Evolutionary conservation across 2,888 invertebrate genomes (phyloP).

Genomic region (Callinectes sapidus): DNA sequence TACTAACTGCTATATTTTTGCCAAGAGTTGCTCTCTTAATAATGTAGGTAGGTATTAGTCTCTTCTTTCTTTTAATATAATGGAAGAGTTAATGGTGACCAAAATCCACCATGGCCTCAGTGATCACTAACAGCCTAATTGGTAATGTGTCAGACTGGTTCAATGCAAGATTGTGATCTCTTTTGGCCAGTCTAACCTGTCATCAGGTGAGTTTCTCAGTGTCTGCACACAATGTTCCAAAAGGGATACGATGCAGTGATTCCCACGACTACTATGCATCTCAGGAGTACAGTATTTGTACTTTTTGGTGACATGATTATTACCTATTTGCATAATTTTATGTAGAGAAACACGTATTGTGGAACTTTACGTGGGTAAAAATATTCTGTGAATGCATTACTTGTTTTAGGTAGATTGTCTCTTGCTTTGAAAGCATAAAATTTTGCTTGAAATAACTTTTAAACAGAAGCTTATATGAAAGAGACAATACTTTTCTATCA

Average conservation of each 20-base stretch:
- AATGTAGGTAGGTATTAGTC: conserved; percentile 40
- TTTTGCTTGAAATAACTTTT: neutral
- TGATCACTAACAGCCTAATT: too few relatives aligned
- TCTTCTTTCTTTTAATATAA: neutral
- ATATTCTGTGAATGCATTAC: neutral
- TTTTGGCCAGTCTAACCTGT: too few relatives aligned
- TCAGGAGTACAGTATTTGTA: neutral
- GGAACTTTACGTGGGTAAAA: neutral
- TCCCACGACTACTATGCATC: neutral
- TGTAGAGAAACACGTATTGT: neutral
- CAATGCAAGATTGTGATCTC: too few relatives aligned
- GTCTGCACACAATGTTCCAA: neutral
- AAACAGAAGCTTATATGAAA: neutral
- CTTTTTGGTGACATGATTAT: neutral
- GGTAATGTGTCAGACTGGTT: too few relatives aligned
- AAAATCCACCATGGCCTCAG: too few relatives aligned
- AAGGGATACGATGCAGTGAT: neutral
- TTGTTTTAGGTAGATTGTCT: neutral
- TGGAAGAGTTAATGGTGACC: neutral
- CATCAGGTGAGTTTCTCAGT: too few relatives aligned
- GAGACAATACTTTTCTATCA: neutral
- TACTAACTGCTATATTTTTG: conserved; percentile 84
- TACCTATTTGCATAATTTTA: neutral
- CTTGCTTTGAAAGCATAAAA: neutral
- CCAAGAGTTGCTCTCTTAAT: conserved; percentile 76